Percentiles rank a stretch among this genome's conserved stretches.
These are phyloP conservation scores for Lasius fuliginosus DNA, from an alignment of 2,888 invertebrate genomes.

Conservation along the genomic window DNA sequence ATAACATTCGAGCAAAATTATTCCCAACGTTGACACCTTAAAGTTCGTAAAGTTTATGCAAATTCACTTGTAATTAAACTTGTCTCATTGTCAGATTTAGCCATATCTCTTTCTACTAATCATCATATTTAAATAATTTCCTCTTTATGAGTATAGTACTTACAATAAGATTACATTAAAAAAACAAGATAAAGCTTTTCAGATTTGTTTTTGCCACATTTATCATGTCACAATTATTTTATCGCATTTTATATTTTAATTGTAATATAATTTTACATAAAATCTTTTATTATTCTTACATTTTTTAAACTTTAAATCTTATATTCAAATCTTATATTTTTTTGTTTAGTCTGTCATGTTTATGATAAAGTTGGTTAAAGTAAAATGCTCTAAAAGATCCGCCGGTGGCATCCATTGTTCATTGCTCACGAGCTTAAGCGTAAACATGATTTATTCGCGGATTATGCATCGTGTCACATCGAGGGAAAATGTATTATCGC, in stretches of 20 bases:
- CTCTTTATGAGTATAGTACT: not conserved
- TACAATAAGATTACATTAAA: not conserved
- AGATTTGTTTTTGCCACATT: not conserved
- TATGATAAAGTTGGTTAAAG: constrained; percentile 5
- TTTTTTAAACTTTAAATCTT: too few species aligned
- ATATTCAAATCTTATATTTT: not conserved
- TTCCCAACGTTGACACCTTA: constrained; percentile 9
- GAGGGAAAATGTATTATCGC: constrained; percentile 40
- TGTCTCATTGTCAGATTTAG: not conserved
- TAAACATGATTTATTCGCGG: constrained; percentile 51
- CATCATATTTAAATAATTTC: not conserved
- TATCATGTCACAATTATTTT: not conserved
- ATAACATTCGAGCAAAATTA: not conserved
- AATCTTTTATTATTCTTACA: too few species aligned
- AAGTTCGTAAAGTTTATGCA: constrained; percentile 10
- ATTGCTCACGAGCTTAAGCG: constrained; percentile 26
- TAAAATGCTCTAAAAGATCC: constrained; percentile 8
- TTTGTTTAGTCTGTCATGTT: not conserved
- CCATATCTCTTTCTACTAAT: not conserved
- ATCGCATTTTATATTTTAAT: not conserved
- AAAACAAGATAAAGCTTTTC: not conserved
- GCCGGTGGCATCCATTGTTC: constrained; percentile 22
- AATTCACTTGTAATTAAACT: not conserved
- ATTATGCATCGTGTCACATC: constrained; percentile 45
- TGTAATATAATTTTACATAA: not conserved